Percentiles rank a stretch among this genome's conserved stretches.
These are phyloP conservation scores for Hyla sarda DNA, from an alignment of 2,113 vertebrate genomes.

Conservation along the genomic window DNA sequence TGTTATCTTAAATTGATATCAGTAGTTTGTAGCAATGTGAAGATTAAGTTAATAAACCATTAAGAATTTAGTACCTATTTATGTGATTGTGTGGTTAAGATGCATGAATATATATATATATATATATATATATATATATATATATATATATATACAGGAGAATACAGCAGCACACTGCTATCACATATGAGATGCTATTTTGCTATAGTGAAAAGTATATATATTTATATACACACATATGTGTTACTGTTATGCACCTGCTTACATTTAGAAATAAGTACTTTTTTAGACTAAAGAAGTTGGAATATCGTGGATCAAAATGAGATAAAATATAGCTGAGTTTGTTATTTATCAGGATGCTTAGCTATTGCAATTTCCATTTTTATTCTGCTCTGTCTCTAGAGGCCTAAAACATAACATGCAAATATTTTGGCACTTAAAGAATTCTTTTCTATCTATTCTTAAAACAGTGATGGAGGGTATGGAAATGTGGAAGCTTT, in stretches of 20 bases:
- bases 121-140: neutral
- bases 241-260: too few relatives aligned
- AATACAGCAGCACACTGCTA: too few relatives aligned
- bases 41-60: too few relatives aligned
- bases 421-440: constrained; percentile 18
- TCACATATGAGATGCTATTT: too few relatives aligned
- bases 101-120: neutral
- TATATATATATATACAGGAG: too few relatives aligned
- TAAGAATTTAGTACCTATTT: too few relatives aligned
- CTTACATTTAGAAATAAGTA: neutral
- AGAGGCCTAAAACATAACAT: constrained; percentile 4
- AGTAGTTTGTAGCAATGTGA: too few relatives aligned
- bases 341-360: constrained; percentile 16
- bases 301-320: neutral
- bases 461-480: neutral
- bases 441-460: constrained; percentile 3
- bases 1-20: too few relatives aligned
- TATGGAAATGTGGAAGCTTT: constrained; percentile 13
- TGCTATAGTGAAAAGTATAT: too few relatives aligned
- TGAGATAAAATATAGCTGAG: neutral
- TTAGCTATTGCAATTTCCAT: constrained; percentile 14
- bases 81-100: too few relatives aligned
- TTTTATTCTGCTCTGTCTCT: neutral
- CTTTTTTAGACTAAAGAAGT: neutral
- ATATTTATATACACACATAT: too few relatives aligned